Base-by-base conservation (phyloP, 2,888 invertebrate species). In the Caenorhabditis plicata region DNA sequence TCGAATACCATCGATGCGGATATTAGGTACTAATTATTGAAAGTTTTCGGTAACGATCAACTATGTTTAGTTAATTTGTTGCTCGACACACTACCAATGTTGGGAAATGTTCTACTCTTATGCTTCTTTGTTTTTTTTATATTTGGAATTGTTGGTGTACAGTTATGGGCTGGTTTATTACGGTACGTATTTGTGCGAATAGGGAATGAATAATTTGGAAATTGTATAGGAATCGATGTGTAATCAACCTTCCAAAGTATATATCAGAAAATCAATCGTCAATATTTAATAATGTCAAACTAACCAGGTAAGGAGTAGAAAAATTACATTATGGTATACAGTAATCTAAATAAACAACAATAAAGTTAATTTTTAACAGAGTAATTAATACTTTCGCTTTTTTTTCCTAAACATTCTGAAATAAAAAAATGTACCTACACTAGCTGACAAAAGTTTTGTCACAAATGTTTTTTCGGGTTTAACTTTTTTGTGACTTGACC, bases 61-160 rank as follows among this genome's bases (percentile, higher is more conserved):
- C 17, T 19, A 11, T 25, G 56, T 67, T 86, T 95, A 82, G 98
- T 99, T 75, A 98, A 96, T 92, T 86, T 98, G 56, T 87, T 98
- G 44, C 86, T 99, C 81, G 98, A 99, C 84, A 98, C 98, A 5
- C 86, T 98, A 71, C 98, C 98, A 13, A 99, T 99, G 98, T 85
- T 99, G 80, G 96, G 98, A 69, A 99, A 98, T 84, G 98, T 99
- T 45, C 81, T 86, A 50, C 86, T 98, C 71, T 86, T 98, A 67
- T 99, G 98, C 85, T 98, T 98, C 87, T 99, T 99, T 86, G 98
- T 99, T 58, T 98, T 98, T 88, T 98, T 98, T 87, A 98, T 99
- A 83, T 98, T 98, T 82, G 98, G 98, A 71, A 99, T 99, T 81
- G 91, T 99, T 75, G 98, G 98, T 19, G 98, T 99, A 33, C 98